phyloP scores from a whole-genome alignment of 2,888 invertebrate genomes.

The Nephrotoma flavescens region DNA sequence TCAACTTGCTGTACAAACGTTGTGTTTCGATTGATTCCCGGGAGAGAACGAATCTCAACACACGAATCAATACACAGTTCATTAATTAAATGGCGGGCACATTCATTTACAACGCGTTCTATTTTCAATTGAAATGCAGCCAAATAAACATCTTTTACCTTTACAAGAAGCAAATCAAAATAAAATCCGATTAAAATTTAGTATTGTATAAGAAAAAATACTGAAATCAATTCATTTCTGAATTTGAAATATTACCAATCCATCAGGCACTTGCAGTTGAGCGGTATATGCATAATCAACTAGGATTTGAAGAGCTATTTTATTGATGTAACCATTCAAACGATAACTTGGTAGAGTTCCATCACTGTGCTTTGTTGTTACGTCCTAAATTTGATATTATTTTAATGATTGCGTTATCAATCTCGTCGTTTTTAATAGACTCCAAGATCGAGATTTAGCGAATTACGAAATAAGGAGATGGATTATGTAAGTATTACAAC shows the following conservation, averaged over 20 bases:
- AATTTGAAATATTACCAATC: constrained; percentile 21
- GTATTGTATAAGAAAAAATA: not conserved
- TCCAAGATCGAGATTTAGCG: not conserved
- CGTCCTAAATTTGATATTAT: constrained; percentile 9
- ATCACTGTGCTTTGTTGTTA: constrained; percentile 31
- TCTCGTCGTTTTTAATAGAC: not conserved
- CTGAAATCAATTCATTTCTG: not conserved
- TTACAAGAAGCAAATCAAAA: constrained; percentile 19
- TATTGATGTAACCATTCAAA: constrained; percentile 47
- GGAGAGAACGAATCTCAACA: constrained; percentile 44
- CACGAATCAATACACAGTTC: constrained; percentile 45
- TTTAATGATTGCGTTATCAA: not conserved
- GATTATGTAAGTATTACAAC: not conserved
- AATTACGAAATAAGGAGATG: not conserved
- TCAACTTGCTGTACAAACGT: constrained; percentile 50
- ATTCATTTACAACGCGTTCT: constrained; percentile 55
- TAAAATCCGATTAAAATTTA: not conserved
- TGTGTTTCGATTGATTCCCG: constrained; percentile 41
- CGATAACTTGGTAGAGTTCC: constrained; percentile 33
- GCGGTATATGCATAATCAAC: constrained; percentile 76
- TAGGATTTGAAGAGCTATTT: constrained; percentile 53
- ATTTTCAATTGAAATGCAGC: constrained; percentile 67
- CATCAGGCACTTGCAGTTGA: constrained; percentile 37
- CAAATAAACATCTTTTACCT: constrained; percentile 56
- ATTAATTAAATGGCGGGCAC: constrained; percentile 50